These are phyloP conservation scores for Catalaphyllia jardinei DNA, from an alignment of 64 coral and sea anemone genomes.

Conservation along the genomic window DNA sequence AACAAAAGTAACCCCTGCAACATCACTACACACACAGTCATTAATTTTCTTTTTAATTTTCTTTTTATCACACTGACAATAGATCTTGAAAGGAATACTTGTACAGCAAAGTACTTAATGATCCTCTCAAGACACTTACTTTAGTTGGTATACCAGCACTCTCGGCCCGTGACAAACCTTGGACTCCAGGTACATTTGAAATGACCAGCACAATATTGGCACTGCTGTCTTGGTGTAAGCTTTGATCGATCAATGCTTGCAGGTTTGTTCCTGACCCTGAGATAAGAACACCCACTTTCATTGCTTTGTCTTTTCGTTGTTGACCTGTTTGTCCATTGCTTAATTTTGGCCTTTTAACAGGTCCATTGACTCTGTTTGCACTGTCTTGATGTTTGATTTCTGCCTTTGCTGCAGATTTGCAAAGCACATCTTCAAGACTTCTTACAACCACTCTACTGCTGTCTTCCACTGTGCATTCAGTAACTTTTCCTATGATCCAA, in stretches of 20 bases:
- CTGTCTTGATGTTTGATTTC: constrained; percentile 1
- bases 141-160: constrained; percentile 84
- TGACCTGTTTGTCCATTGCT: constrained; percentile 26
- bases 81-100: no score
- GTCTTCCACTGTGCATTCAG: background rate
- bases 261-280: constrained; percentile 96
- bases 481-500: constrained; percentile 79
- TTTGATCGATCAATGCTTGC: constrained; percentile 85
- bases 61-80: no score
- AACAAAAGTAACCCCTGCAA: no score
- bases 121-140: constrained; percentile 34
- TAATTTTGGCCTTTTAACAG: constrained; percentile 49
- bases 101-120: no score
- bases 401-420: constrained; percentile 5
- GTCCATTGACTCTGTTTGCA: background rate
- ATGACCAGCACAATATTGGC: constrained; percentile 90
- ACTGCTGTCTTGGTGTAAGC: constrained; percentile 64
- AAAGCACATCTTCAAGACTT: constrained; percentile 45
- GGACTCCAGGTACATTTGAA: constrained; percentile 79
- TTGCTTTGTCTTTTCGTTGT: background rate
- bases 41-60: no score
- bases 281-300: constrained; percentile 88
- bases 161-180: constrained; percentile 82
- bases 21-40: no score
- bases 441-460: constrained; percentile 1